Evolutionary conservation across 1,140 invertebrate species (phyloP).

Genomic region (Aphaenogaster rudis): DNA sequence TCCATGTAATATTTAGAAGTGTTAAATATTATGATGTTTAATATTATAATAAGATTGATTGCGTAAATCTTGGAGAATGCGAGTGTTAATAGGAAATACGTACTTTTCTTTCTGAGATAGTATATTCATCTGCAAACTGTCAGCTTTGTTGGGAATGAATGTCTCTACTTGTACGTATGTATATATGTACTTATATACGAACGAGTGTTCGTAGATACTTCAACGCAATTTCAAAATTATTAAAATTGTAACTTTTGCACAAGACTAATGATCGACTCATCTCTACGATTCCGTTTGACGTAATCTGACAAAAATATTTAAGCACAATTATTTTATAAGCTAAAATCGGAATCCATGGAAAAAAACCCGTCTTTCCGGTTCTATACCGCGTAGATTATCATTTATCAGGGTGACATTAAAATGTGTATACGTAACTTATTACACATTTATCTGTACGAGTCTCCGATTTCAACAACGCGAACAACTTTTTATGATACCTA

Average conservation of each 20-base stretch:
- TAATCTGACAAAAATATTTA: background rate
- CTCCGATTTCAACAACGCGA: constrained; percentile 31
- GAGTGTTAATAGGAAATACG: background rate
- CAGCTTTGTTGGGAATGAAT: background rate
- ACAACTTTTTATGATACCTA: constrained; percentile 46
- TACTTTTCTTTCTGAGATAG: background rate
- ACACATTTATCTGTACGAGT: background rate
- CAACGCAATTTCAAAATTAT: constrained; percentile 18
- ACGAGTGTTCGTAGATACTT: constrained; percentile 3
- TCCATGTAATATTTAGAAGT: constrained; percentile 21
- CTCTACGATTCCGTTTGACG: background rate
- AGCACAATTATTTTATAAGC: background rate
- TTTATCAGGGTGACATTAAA: constrained; percentile 39
- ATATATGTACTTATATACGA: background rate
- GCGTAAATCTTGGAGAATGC: background rate
- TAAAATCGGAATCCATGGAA: constrained; percentile 19
- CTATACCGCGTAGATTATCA: background rate
- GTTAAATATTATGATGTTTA: constrained; percentile 26
- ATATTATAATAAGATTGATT: constrained; percentile 26
- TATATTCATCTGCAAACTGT: background rate
- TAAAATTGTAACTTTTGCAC: constrained; percentile 28
- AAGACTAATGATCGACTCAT: background rate
- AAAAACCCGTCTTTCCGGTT: constrained; percentile 23
- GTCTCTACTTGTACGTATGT: background rate
- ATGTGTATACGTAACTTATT: constrained; percentile 46